A percentile compares a stretch with the other conserved stretches of the same genome.
phyloP scores from a whole-genome alignment of 2,113 vertebrate species.

The Holacanthus passer region DNA sequence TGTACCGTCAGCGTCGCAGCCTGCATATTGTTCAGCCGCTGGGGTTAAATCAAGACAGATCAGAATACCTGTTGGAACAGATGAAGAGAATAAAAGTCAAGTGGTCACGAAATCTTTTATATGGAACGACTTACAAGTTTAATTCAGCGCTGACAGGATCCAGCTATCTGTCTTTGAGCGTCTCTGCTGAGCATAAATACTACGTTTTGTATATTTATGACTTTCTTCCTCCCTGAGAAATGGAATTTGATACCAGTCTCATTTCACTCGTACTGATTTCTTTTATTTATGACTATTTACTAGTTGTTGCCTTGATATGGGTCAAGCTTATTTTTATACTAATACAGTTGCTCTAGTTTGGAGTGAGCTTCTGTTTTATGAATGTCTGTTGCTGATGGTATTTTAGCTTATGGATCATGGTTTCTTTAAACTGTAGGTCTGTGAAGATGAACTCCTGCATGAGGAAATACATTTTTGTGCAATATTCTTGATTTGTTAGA shows the following conservation, averaged over 20 bases:
- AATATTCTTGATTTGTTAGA: too few species aligned
- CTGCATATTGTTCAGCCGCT: constrained; percentile 16
- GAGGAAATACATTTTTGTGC: too few species aligned
- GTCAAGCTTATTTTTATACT: not conserved
- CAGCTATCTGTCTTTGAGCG: constrained; percentile 24
- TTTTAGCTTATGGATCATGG: not conserved
- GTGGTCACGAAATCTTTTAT: constrained; percentile 49
- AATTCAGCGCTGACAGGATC: constrained; percentile 5
- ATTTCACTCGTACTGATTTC: not conserved
- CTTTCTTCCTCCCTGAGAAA: not conserved
- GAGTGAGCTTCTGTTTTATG: constrained; percentile 2
- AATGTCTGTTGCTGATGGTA: not conserved
- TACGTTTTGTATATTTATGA: constrained; percentile 10
- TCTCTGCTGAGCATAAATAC: constrained; percentile 2
- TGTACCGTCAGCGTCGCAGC: not conserved
- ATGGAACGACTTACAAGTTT: constrained; percentile 18
- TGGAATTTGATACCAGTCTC: not conserved
- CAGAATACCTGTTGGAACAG: constrained; percentile 22
- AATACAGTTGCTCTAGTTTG: not conserved
- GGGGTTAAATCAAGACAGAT: constrained; percentile 29
- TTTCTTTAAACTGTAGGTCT: not conserved
- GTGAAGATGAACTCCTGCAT: not conserved
- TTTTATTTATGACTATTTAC: constrained; percentile 11
- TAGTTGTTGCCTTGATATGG: not conserved
- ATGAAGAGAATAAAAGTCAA: constrained; percentile 45